Evolutionary conservation across 2,797 vertebrate species (phyloP), one percentile per base, ranked within the genome.

Genomic region (Spea hammondii): DNA sequence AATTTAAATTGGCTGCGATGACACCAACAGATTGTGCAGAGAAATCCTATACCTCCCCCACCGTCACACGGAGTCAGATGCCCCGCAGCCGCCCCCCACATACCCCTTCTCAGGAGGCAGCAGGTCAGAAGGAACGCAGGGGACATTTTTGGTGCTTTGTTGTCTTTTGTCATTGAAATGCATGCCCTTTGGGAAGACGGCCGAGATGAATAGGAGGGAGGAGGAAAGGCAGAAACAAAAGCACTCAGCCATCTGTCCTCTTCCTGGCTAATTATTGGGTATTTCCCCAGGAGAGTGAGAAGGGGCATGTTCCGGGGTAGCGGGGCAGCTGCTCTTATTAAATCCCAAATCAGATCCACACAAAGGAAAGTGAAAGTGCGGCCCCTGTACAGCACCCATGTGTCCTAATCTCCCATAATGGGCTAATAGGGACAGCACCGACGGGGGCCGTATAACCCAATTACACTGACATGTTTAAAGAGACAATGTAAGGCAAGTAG

Each of bases 201-300:
- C 57, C 62, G 49, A 32, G n/a, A 47, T 73, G 75, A 82, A 78
- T 72, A 69, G 65, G 45, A 48, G 74, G 57, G 69, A 32, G 66
- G 55, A 51, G 70, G 65, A 9, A 53, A 62, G 5, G n/a, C 8
- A 14, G 47, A 78, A 59, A 80, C 82, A 79, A 77, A 79, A 50
- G 78, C 82, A 73, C 78, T 80, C 49, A 65, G 80, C 80, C 80
- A 82, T 82, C 80, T 82, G 80, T 78, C 80, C 70, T 64, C 75
- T 77, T 57, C 74, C 50, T 47, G 65, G 80, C 80, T 82, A 70
- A 77, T 67, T 73, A 80, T 49, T 59, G 68, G 69, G 78, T 77
- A 74, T 74, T 74, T 73, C 59, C 78, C 78, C 66, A 65, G 70
- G 70, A 80, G 78, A 70, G 60, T 55, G 70, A 17, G 13, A 49